Percentiles rank a stretch among this genome's conserved stretches.
Conservation (phyloP, 2,113 vertebrate species). For the Macaca nemestrina region DNA sequence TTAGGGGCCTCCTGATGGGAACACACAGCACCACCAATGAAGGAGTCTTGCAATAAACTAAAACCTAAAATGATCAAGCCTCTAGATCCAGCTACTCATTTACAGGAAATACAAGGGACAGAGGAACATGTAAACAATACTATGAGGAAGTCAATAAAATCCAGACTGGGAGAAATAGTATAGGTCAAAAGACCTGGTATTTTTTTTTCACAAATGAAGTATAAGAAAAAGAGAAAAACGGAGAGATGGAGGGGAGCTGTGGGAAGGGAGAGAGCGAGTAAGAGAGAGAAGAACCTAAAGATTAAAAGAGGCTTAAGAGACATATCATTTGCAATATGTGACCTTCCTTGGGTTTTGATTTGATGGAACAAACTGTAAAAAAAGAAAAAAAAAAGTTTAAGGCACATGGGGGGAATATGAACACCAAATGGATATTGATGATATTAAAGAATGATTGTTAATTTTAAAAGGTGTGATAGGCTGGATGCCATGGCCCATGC, state of each 20-base stretch:
- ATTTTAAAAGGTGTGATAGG: slow-evolving; percentile 13
- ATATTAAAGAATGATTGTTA: slow-evolving; percentile 1
- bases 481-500: background rate
- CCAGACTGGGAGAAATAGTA: background rate
- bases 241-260: background rate
- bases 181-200: background rate
- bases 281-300: background rate
- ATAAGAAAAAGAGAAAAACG: background rate
- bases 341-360: slow-evolving; percentile 30
- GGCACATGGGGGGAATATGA: background rate
- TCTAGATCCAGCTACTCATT: background rate
- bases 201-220: slow-evolving; percentile 19
- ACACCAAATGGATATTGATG: background rate
- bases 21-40: background rate
- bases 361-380: background rate
- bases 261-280: background rate
- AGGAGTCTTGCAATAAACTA: background rate
- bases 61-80: background rate
- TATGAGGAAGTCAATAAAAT: background rate
- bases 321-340: background rate
- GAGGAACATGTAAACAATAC: background rate
- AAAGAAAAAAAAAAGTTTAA: background rate
- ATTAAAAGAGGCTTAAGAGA: background rate
- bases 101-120: background rate
- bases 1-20: background rate